Conservation (phyloP, 2,888 invertebrate genomes). For the Leptarthrus brevirostris region DNA sequence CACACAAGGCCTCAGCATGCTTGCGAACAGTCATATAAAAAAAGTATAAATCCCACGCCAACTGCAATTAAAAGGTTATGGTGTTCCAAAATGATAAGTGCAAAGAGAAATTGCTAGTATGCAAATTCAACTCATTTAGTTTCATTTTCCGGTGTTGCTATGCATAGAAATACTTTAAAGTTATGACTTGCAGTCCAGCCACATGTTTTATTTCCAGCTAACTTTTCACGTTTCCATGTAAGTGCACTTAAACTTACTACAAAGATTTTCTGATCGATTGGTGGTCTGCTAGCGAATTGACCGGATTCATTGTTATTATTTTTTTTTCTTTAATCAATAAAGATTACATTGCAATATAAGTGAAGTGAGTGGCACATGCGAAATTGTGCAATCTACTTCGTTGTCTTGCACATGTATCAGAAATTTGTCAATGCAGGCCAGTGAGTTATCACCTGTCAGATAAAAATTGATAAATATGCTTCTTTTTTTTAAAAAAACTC, state of each 20-base stretch:
- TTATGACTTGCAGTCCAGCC: neutral
- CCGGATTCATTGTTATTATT: conserved; percentile 35
- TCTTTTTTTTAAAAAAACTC: neutral
- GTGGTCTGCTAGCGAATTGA: neutral
- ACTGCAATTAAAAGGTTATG: conserved; percentile 29
- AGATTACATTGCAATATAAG: neutral
- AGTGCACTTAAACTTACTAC: neutral
- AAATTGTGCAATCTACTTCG: neutral
- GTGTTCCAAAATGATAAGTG: conserved; percentile 1
- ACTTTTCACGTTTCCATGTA: neutral
- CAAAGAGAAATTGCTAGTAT: conserved; percentile 28
- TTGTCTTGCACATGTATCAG: too few relatives aligned
- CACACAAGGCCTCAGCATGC: too few relatives aligned
- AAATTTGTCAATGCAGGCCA: too few relatives aligned
- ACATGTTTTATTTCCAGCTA: neutral
- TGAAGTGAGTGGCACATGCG: neutral
- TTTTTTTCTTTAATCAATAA: neutral
- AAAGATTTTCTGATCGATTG: conserved; percentile 9
- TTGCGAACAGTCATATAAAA: neutral
- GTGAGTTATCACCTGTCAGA: neutral
- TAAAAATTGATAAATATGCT: conserved; percentile 8
- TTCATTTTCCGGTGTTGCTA: neutral
- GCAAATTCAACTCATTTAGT: conserved; percentile 20
- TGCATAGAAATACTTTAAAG: neutral
- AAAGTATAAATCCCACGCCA: conserved; percentile 18